Conservation (phyloP, 2,113 vertebrate species). For the Bos javanicus region DNA sequence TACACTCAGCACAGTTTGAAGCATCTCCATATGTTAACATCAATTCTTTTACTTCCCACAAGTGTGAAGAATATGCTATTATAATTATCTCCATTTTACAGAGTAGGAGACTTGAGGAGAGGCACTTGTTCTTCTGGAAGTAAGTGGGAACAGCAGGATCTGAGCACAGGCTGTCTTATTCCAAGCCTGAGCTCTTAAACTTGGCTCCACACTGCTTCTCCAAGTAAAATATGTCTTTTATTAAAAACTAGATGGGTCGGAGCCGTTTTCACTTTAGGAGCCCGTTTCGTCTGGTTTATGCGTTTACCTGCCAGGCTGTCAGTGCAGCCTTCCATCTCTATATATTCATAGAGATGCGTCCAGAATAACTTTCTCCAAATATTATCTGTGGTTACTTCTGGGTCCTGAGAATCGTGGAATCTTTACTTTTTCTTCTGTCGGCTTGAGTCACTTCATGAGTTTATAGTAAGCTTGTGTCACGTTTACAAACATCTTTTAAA, state of each 20-base stretch:
- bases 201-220: not conserved
- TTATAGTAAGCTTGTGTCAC: not conserved
- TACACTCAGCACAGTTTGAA: fast-evolving
- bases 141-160: fast-evolving
- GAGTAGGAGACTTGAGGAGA: fast-evolving
- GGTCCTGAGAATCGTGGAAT: not conserved
- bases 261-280: not conserved
- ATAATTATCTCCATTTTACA: not conserved
- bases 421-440: not conserved
- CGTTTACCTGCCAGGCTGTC: not conserved
- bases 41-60: too few species aligned
- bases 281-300: not conserved
- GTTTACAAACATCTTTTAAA: not conserved
- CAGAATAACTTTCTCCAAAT: not conserved
- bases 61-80: fast-evolving
- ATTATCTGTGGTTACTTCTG: not conserved
- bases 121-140: fast-evolving
- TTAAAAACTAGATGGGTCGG: not conserved
- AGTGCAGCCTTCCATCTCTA: fast-evolving
- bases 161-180: fast-evolving
- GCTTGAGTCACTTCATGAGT: not conserved
- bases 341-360: not conserved
- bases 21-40: fast-evolving
- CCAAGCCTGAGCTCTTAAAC: too few species aligned
- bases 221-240: not conserved